These are phyloP conservation scores for Pheosia tremula DNA, from an alignment of 2,888 invertebrate species.

Conservation along the genomic window DNA sequence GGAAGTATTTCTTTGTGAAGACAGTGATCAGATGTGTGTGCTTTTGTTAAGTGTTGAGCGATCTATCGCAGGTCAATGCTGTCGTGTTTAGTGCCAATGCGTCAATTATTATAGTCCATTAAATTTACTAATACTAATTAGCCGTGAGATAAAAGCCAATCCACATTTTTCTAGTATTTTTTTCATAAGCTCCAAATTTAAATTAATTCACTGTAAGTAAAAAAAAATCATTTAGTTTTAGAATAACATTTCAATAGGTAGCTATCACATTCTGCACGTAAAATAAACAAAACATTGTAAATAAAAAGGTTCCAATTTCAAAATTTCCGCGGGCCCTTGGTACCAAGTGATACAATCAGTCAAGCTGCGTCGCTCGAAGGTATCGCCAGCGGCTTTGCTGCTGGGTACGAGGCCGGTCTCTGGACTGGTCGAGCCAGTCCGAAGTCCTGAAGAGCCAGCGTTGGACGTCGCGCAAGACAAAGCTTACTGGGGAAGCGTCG, in stretches of 20 bases:
- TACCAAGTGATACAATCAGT: conserved; percentile 40
- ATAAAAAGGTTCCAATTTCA: conserved; percentile 11
- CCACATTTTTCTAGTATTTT: neutral
- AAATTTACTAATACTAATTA: conserved; percentile 18
- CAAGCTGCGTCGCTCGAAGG: conserved; percentile 80
- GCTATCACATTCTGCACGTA: neutral
- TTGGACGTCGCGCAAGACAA: conserved; percentile 82
- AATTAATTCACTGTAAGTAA: no score
- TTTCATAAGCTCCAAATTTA: no score
- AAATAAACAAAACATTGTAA: conserved; percentile 10
- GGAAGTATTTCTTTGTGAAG: conserved; percentile 42
- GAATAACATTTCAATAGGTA: no score
- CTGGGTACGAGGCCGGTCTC: conserved; percentile 84
- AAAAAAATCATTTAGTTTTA: no score
- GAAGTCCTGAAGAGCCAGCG: conserved; percentile 78
- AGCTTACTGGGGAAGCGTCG: conserved; percentile 78
- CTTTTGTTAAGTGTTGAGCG: conserved; percentile 49
- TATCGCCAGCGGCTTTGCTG: conserved; percentile 82
- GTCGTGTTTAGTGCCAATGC: conserved; percentile 42
- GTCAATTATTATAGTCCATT: conserved; percentile 36
- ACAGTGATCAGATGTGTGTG: conserved; percentile 66
- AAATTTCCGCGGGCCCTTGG: conserved; percentile 25
- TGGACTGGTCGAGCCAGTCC: conserved; percentile 75
- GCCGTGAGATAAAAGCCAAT: conserved; percentile 11
- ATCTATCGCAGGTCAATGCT: conserved; percentile 55